Base-by-base conservation (phyloP, 2,888 invertebrate species). In the Cinara cedri region DNA sequence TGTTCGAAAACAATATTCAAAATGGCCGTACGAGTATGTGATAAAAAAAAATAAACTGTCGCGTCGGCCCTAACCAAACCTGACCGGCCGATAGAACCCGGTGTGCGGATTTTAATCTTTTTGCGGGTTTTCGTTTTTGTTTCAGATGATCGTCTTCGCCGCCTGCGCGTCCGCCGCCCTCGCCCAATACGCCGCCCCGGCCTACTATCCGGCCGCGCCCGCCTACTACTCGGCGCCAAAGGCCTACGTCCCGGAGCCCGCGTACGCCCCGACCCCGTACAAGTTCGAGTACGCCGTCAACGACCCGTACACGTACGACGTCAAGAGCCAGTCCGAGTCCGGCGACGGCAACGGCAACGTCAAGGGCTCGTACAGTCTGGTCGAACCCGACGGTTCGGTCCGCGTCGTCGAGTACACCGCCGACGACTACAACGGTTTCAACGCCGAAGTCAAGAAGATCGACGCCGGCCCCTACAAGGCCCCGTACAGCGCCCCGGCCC, bases 131-230 rank as follows among this genome's bases (percentile, higher is more conserved):
- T 34, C 34, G 34, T 34, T 34, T 44, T 62, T 24, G 19, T 44
- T 75, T 54, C 55, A 75, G 75, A 21, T 66, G 14, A 46, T 75
- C 34, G 10, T 74, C 42, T 74, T 80, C 71, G 46, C 72, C 62
- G 51, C 81, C 21, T 75, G 74, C 68, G 6, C 57, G 81, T 76
- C 82, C 83, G 83, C 83, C 83, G 19, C 76, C 81, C 57, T 83
- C 84, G 1, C 85, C 10, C 81, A 80, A 57, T 75, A 75, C 65
- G 24, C 24, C 26, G 26, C 55, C 1, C 72, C 46, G 14, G 57
- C 74, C 11, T 46, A 46, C 14, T 11, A 51, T 0, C 75, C 81
- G 60, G 81, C 74, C 16, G 44, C n/a, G 8, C 34, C 71, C 24
- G 16, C 16, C 10, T 49, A 26, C 83, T 3, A 3, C 42, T 0